Percentiles rank a stretch among this genome's conserved stretches.
Conservation (phyloP, 1,140 invertebrate genomes). For the Cheumatopsyche charites region DNA sequence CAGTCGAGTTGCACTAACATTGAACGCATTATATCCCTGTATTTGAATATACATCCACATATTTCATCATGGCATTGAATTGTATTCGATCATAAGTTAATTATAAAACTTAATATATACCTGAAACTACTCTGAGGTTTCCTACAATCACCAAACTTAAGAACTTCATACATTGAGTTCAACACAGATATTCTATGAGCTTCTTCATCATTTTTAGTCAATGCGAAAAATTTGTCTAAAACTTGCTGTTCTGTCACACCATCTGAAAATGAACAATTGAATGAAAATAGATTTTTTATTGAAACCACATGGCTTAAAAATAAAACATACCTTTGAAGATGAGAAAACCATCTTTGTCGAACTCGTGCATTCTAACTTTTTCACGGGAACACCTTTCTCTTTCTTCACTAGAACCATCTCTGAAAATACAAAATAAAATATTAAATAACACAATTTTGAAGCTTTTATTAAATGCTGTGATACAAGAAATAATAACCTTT, state of each 20-base stretch:
- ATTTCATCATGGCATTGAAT: no score
- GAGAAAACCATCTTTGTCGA: slow-evolving; percentile 58
- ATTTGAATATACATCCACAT: slow-evolving; percentile 15
- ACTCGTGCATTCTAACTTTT: slow-evolving; percentile 57
- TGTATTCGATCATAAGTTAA: no score
- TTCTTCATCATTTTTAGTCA: slow-evolving; percentile 54
- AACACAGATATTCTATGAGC: slow-evolving; percentile 53
- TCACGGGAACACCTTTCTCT: slow-evolving; percentile 50
- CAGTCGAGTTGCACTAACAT: slow-evolving; percentile 75
- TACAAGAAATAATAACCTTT: slow-evolving; percentile 35
- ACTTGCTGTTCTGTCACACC: slow-evolving; percentile 57
- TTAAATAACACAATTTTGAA: not conserved
- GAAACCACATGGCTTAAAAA: no score
- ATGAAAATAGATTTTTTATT: no score
- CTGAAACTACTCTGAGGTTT: slow-evolving; percentile 58
- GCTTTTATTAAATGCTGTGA: not conserved
- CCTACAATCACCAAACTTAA: slow-evolving; percentile 59
- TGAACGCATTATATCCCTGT: slow-evolving; percentile 67
- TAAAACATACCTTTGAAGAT: slow-evolving; percentile 58
- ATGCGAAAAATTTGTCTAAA: slow-evolving; percentile 54
- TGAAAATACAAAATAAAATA: slow-evolving; percentile 48
- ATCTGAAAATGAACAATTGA: slow-evolving; percentile 48
- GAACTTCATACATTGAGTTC: slow-evolving; percentile 57
- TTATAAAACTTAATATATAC: no score
- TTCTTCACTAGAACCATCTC: slow-evolving; percentile 52